Conservation (phyloP, 1,140 invertebrate genomes). For the Probaryconus sp. region DNA sequence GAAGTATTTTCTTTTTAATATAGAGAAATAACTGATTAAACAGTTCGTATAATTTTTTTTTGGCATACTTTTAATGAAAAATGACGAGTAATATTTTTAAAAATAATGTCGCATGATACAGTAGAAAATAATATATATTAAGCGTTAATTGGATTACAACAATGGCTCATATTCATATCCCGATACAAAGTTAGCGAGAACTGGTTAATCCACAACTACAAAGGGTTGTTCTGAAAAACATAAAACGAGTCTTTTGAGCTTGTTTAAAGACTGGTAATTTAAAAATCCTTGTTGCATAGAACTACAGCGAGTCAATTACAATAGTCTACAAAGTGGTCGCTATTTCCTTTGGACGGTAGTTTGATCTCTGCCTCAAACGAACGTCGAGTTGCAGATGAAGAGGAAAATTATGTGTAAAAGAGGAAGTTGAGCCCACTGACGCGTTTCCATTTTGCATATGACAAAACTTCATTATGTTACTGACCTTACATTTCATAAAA, state of each 20-base stretch:
- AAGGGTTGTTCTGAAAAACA: constrained; percentile 11
- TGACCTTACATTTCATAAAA: constrained; percentile 24
- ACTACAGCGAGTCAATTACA: constrained; percentile 36
- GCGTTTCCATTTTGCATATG: constrained; percentile 31
- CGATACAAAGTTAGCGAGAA: not conserved
- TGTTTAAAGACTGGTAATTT: constrained; percentile 8
- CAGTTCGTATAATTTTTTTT: no score
- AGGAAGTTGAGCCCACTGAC: constrained; percentile 17
- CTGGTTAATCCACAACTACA: constrained; percentile 18
- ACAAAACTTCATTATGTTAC: constrained; percentile 31
- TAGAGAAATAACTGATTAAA: no score
- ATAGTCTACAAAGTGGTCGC: constrained; percentile 21
- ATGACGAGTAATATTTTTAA: no score
- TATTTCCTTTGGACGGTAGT: constrained; percentile 46
- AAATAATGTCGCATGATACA: not conserved
- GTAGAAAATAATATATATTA: not conserved
- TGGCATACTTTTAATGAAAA: no score
- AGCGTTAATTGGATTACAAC: constrained; percentile 24
- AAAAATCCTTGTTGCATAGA: constrained; percentile 17
- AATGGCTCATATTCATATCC: not conserved
- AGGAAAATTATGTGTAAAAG: constrained; percentile 42
- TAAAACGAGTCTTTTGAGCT: constrained; percentile 9
- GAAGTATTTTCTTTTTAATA: no score
- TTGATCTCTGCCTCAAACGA: constrained; percentile 47
- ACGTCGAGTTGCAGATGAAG: constrained; percentile 31